Conservation (phyloP, 2,113 vertebrate genomes). For the Sigmodon hispidus region DNA sequence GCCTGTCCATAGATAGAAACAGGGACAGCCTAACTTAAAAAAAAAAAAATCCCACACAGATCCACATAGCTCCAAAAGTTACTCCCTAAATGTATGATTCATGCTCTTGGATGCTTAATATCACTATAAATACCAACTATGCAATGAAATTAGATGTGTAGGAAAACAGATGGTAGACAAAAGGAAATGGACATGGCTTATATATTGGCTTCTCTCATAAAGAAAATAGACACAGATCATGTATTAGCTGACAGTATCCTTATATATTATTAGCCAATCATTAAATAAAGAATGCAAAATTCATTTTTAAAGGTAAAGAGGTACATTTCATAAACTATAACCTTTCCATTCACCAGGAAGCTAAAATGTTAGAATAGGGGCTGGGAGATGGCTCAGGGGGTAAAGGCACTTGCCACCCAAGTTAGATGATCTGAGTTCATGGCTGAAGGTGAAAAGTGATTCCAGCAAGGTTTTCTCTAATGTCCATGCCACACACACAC, state of each 20-base stretch:
- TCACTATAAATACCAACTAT: neutral
- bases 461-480: neutral
- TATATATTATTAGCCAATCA: neutral
- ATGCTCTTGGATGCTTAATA: neutral
- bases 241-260: neutral
- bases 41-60: conserved; percentile 9
- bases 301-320: conserved; percentile 2
- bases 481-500: neutral
- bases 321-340: neutral
- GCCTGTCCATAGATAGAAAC: neutral
- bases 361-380: neutral
- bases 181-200: neutral
- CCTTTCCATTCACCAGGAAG: neutral
- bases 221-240: neutral
- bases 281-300: conserved; percentile 7
- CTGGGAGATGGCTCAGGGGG: too few relatives aligned
- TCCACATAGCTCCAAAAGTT: neutral
- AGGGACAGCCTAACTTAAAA: neutral
- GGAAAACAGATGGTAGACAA: neutral
- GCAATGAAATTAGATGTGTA: neutral
- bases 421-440: too few relatives aligned
- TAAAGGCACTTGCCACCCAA: neutral
- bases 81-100: neutral
- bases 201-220: neutral
- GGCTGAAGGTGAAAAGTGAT: neutral